Evolutionary conservation across 2,113 vertebrate species (phyloP).

Genomic region (Elaphurus davidianus): DNA sequence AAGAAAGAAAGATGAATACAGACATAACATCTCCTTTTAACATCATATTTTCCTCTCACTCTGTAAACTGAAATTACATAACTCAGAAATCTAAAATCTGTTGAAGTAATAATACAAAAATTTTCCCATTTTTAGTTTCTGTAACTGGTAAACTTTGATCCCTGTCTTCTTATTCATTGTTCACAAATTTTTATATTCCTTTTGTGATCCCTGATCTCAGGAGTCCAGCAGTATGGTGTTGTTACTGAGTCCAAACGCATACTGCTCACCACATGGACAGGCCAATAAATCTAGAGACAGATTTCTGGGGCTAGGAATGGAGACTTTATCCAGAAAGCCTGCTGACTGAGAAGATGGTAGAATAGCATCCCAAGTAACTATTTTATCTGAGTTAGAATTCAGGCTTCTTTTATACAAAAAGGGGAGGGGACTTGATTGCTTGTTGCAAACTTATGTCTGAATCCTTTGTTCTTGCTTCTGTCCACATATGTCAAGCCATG

Average conservation of each 20-base stretch:
- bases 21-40: neutral
- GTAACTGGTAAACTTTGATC: neutral
- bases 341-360: neutral
- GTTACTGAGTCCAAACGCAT: neutral
- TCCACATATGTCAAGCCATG: neutral
- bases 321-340: neutral
- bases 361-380: neutral
- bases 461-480: neutral
- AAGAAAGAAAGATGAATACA: neutral
- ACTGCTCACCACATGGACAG: neutral
- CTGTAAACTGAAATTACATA: conserved; percentile 15
- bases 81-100: conserved; percentile 25
- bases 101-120: conserved; percentile 20
- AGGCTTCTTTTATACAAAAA: neutral
- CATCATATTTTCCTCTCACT: neutral
- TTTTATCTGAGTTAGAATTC: neutral
- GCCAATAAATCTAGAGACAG: neutral
- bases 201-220: neutral
- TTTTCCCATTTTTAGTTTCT: neutral
- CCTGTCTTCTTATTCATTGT: neutral
- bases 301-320: neutral
- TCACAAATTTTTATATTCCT: neutral
- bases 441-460: neutral
- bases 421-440: neutral
- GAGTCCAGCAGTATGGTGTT: neutral